Base-by-base conservation (phyloP, 1,140 invertebrate genomes). In the Harlomillsia oculata region DNA sequence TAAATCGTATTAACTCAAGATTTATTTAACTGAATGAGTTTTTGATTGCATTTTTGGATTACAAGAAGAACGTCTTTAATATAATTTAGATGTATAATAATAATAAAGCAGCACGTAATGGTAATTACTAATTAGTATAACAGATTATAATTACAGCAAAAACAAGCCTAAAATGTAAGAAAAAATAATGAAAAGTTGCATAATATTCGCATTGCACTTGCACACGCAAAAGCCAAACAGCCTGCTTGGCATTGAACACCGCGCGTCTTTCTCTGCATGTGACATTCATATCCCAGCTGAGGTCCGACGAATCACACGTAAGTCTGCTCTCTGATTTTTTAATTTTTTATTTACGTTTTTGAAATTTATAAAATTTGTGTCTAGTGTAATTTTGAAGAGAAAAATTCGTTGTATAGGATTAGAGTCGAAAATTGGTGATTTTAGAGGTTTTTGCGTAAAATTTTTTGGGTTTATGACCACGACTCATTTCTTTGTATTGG, bases 251-350 rank as follows among this genome's bases (percentile, higher is more conserved):
- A 25, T 18, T 57, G 34, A 52, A 39, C 20, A 13, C 3, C 6
- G 20, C 37, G 49, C 37, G 3, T 9, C 18, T 16, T 5, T 18
- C 13, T 52, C 34, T 49, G 23, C 54, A 50, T 41, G 54, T 49
- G 44, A 49, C 54, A 41, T 29, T 18, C 23, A 29, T 23, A 13
- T 32, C 50, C 54, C 54, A 56, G 45, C 50, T 36, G 45, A 56
- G 50, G n/a, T 46, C n/a, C n/a, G n/a, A n/a, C 54, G 44, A 56
- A 34, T 32, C 45, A 49, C 54, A 56, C 54, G 54, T 56, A 56
- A 56, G 54, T 48, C 9, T 13, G 21, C 34, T 40, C 37, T 40
- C 49, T 6, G 8, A n/a, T 37, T 37, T n/a, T 52, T 39, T 52
- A 21, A 26, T 14, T n/a, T 29, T 14, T 14, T 39, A 26, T 21